Conservation (phyloP, 2,888 invertebrate genomes). For the Lathronympha strigana region DNA sequence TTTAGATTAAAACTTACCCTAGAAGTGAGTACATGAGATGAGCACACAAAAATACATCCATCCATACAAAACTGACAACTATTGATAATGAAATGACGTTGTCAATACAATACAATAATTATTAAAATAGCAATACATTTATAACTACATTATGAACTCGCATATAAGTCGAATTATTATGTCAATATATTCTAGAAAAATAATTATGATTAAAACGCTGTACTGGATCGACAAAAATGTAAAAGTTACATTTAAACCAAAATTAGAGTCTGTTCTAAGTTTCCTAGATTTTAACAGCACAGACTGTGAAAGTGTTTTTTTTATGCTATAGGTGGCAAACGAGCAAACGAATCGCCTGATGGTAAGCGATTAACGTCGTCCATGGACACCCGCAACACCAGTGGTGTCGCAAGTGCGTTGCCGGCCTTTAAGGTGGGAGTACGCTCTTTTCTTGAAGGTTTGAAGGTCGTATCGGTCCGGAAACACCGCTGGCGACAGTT, state of each 20-base stretch:
- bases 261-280: no score
- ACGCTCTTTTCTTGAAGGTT: no score
- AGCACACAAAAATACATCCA: slow-evolving; percentile 39
- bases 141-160: slow-evolving; percentile 36
- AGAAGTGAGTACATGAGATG: slow-evolving; percentile 34
- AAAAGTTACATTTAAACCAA: background rate
- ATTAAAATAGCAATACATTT: slow-evolving; percentile 41
- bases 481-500: no score
- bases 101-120: slow-evolving; percentile 39
- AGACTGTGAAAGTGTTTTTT: no score
- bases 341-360: no score
- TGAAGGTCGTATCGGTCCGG: no score
- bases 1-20: slow-evolving; percentile 33
- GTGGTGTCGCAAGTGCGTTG: no score
- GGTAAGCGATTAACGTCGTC: no score
- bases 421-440: no score
- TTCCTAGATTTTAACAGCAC: no score
- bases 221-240: slow-evolving; percentile 16
- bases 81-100: slow-evolving; percentile 32
- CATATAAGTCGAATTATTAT: slow-evolving; percentile 40
- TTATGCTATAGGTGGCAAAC: no score
- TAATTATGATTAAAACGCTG: slow-evolving; percentile 36
- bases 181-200: slow-evolving; percentile 38
- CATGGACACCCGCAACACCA: no score
- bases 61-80: slow-evolving; percentile 37